Base-by-base conservation (phyloP, 92 coral and sea anemone species). In the Hydrozoanthus gracilis region DNA sequence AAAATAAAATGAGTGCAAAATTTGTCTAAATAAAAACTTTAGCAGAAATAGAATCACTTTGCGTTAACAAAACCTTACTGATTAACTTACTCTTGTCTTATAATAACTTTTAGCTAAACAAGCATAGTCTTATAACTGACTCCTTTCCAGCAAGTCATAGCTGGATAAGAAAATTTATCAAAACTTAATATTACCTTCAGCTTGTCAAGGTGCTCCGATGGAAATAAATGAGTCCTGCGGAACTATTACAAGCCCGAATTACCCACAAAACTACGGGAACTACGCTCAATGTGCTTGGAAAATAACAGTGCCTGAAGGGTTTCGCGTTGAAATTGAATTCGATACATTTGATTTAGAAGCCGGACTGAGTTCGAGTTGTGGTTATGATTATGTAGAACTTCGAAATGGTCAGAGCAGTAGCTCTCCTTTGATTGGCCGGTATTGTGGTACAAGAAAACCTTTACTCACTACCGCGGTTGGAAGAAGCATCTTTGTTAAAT, bases 261-360 rank as follows among this genome's bases (percentile, higher is more conserved):
- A 68, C 12, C 73, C 73, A 20, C 4, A 47, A 8, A 8, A 1
- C 12, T 68, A 68, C 39, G 73, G 73, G 39, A 27, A 68, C 46
- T 7, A 68, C 47, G 73, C 47, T 5, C 8, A 27, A 8, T 68
- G 73, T 68, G 46, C 47, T 15, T 68, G 73, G 73, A 68, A 12
- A 27, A 68, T 68, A 18, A 68, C 49, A 68, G 73, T 68, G 13
- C 73, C 73, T 4, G 4, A 9, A 7, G 73, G 73, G 11, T 68
- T n/a, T 68, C 73, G 8, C 45, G 73, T 68, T 27, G 73, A 68
- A 8, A 5, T 68, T 45, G 10, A 68, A 20, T 68, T 68, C 73
- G 73, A 68, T 68, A 68, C 73, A 68, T 68, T 68, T 68, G 12
- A 68, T 18, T 7, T 68, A 20, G 73, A 68, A 68, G 73, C 47